Evolutionary conservation across 2,888 invertebrate genomes (phyloP).

Genomic region (Drosophila falleni): DNA sequence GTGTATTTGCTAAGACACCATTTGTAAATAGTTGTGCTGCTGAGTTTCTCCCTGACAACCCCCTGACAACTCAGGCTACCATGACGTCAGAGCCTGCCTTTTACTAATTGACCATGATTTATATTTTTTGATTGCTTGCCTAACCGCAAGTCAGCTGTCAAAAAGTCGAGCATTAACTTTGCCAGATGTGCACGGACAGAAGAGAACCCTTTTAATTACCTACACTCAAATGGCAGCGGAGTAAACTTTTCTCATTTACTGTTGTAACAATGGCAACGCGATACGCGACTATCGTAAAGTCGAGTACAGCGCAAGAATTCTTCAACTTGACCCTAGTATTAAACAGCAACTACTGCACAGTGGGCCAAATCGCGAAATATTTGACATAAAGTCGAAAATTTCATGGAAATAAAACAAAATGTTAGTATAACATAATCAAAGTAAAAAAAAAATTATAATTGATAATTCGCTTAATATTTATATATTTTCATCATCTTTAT

Average conservation of each 20-base stretch:
- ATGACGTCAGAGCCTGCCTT: conserved; percentile 49
- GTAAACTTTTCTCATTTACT: conserved; percentile 59
- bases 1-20: conserved; percentile 48
- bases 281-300: conserved; percentile 2
- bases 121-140: conserved; percentile 68
- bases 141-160: conserved; percentile 70
- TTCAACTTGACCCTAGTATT: conserved; percentile 35
- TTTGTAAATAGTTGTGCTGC: conserved; percentile 20
- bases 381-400: no score
- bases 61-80: conserved; percentile 24
- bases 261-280: conserved; percentile 44
- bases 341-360: conserved; percentile 21
- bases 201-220: conserved; percentile 63
- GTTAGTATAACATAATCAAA: no score
- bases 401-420: no score
- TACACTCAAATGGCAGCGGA: conserved; percentile 20
- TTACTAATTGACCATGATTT: conserved; percentile 72
- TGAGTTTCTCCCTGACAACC: conserved; percentile 16
- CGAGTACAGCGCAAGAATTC: not conserved
- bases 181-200: conserved; percentile 9
- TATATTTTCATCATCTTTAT: no score
- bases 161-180: conserved; percentile 29
- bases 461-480: no score
- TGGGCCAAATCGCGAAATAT: no score
- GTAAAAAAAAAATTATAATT: no score